Percentiles rank a stretch among this genome's conserved stretches.
These are phyloP conservation scores for Pentalonia nigronervosa DNA, from an alignment of 1,140 invertebrate species.

Conservation along the genomic window DNA sequence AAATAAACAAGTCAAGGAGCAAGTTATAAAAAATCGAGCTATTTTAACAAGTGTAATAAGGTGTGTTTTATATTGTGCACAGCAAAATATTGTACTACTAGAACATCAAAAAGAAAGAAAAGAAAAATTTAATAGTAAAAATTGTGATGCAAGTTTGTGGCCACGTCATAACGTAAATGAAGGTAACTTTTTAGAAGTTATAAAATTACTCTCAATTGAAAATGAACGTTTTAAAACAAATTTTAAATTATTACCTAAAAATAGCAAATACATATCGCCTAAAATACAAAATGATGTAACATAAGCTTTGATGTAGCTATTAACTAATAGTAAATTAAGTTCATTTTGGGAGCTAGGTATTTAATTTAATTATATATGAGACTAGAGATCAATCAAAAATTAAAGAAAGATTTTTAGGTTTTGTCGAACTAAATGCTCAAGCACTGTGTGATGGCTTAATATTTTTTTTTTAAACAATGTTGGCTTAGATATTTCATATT, in stretches of 20 bases:
- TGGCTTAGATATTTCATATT: background rate
- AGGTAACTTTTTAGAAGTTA: too few relatives aligned
- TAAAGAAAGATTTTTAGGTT: background rate
- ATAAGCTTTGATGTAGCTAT: background rate
- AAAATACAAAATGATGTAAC: conserved; percentile 29
- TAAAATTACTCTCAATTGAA: too few relatives aligned
- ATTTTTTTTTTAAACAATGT: conserved; percentile 27
- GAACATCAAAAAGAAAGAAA: too few relatives aligned
- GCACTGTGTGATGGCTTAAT: background rate
- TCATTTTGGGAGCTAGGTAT: background rate
- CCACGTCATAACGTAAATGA: background rate
- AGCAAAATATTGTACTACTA: too few relatives aligned
- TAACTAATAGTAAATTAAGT: background rate
- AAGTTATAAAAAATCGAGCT: too few relatives aligned
- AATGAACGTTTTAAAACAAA: too few relatives aligned
- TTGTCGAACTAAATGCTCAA: conserved; percentile 26
- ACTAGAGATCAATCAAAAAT: conserved; percentile 16
- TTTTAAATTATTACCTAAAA: too few relatives aligned
- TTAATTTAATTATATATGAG: conserved; percentile 14
- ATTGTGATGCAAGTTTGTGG: background rate
- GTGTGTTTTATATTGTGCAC: too few relatives aligned
- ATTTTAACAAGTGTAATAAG: too few relatives aligned
- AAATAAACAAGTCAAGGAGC: background rate
- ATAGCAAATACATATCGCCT: too few relatives aligned
- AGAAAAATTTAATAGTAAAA: background rate